These are phyloP conservation scores for Cavia aperea DNA, from an alignment of 2,113 vertebrate genomes.

Conservation along the genomic window DNA sequence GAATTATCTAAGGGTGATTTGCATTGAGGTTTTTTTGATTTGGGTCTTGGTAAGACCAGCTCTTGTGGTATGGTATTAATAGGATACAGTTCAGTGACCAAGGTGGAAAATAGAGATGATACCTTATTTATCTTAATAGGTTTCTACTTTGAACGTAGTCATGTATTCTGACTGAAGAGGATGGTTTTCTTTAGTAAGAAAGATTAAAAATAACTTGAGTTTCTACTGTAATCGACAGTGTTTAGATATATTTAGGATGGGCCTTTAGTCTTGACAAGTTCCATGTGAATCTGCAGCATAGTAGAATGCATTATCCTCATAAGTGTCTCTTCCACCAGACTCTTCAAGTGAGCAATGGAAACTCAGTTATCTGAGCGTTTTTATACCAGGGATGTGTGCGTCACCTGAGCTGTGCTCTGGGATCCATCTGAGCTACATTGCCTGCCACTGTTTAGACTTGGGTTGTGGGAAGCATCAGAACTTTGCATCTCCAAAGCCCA, in stretches of 20 bases:
- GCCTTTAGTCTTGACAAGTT: not conserved
- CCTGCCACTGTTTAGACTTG: not conserved
- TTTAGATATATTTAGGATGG: not conserved
- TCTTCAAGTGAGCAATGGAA: not conserved
- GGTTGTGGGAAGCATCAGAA: not conserved
- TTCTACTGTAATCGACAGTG: not conserved
- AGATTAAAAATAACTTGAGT: not conserved
- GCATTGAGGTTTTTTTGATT: not conserved
- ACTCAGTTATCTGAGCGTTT: not conserved
- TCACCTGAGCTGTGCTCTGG: not conserved
- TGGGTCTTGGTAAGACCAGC: not conserved
- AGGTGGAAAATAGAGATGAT: not conserved
- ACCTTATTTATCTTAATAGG: not conserved
- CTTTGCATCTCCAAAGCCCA: accelerated
- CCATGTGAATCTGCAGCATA: not conserved
- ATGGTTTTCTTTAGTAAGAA: not conserved
- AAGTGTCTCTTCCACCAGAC: not conserved
- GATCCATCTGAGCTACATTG: not conserved
- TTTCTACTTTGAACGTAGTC: not conserved
- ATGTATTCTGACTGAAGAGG: not conserved
- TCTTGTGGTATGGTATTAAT: not conserved
- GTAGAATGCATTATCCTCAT: not conserved
- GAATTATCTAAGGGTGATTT: not conserved
- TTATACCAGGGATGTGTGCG: too few species aligned
- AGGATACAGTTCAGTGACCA: not conserved